phyloP scores from a whole-genome alignment of 2,797 vertebrate genomes.

The Manis javanica region DNA sequence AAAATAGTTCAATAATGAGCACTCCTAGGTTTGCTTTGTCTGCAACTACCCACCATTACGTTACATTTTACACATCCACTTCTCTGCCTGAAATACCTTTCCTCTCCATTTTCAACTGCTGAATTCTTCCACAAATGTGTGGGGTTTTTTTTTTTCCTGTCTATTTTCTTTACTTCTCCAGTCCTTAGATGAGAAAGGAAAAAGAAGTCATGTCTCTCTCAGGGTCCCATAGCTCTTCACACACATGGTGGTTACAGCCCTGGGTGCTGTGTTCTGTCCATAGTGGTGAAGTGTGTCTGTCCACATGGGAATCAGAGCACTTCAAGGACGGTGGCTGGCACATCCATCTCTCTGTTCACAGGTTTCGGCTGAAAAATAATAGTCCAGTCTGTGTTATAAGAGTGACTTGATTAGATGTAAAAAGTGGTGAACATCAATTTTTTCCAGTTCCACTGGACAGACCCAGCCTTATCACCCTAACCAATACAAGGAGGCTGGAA shows the following conservation, averaged over 20 bases:
- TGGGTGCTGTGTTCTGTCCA: neutral
- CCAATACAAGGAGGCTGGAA: neutral
- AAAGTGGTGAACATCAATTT: neutral
- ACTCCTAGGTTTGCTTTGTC: neutral
- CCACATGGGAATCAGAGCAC: neutral
- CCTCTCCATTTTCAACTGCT: neutral
- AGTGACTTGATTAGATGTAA: neutral
- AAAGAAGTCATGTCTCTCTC: neutral
- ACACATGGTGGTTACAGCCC: rapidly evolving
- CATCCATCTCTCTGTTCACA: neutral
- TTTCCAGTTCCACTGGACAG: neutral
- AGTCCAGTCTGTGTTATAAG: neutral
- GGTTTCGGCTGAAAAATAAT: neutral
- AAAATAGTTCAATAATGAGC: neutral
- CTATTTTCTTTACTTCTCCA: neutral
- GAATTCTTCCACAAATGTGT: neutral
- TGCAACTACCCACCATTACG: neutral
- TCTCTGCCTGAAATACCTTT: neutral
- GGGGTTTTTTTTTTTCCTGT: neutral
- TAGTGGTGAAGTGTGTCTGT: neutral
- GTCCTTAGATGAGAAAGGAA: neutral
- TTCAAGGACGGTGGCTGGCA: neutral
- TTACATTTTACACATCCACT: neutral
- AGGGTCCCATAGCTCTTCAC: neutral
- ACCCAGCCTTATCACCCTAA: neutral